Conservation (phyloP, 2,888 invertebrate species). For the Lagria hirta region DNA sequence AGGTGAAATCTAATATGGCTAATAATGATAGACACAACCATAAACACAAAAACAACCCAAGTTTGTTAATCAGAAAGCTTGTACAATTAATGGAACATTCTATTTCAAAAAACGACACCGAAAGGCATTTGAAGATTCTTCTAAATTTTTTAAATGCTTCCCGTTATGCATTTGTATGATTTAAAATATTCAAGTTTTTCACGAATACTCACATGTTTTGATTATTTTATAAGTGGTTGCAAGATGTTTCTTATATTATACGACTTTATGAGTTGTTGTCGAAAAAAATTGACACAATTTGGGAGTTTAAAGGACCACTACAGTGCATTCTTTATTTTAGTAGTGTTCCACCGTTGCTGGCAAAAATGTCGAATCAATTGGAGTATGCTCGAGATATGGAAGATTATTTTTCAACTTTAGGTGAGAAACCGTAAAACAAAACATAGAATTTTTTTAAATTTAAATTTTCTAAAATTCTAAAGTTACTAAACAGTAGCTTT, state of each 20-base stretch:
- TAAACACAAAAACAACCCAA: constrained; percentile 16
- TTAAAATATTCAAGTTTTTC: background rate
- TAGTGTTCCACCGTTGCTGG: constrained; percentile 14
- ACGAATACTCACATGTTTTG: background rate
- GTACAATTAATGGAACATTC: constrained; percentile 18
- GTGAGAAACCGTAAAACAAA: no score
- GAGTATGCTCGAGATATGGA: constrained; percentile 11
- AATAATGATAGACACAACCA: no score
- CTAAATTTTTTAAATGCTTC: constrained; percentile 11
- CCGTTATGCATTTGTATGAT: constrained; percentile 17
- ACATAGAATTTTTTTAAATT: background rate
- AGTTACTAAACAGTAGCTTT: background rate
- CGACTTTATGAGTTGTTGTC: constrained; percentile 11
- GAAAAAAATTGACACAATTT: constrained; percentile 2
- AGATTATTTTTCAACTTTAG: constrained; percentile 17
- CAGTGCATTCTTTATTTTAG: constrained; percentile 8
- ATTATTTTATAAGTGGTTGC: constrained; percentile 10
- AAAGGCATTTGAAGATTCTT: constrained; percentile 8
- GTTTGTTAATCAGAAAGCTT: constrained; percentile 5
- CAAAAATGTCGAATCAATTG: constrained; percentile 7
- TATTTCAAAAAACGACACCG: constrained; percentile 11
- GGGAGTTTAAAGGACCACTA: constrained; percentile 7
- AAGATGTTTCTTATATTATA: constrained; percentile 16
- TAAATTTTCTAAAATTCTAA: constrained; percentile 1
- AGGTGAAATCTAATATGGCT: no score